Evolutionary conservation across 2,113 vertebrate species (phyloP), one percentile per base, ranked within the genome.

Genomic region (Datnioides undecimradiatus): DNA sequence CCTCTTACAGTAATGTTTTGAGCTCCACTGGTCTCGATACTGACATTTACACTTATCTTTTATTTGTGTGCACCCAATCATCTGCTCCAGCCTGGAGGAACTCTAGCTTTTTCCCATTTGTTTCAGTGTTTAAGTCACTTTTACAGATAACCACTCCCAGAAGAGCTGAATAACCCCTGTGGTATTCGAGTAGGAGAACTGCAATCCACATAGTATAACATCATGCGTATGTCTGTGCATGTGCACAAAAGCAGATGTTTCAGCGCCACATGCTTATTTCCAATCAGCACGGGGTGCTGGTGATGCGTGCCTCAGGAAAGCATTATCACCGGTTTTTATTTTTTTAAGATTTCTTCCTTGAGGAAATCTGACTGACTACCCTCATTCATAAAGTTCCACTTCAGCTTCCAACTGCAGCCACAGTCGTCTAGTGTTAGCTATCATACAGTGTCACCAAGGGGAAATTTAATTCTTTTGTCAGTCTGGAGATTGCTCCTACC

Each of bases 191-290:
- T 17, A 14, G 43, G 23, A 45, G n/a, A 38, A 12, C 54, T 40
- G 14, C 10, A 58, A 38, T 17, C 54, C 49, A 21, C 10, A 58
- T 6, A 41, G 27, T 21, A 21, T 19, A 23, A 57, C 25, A 36
- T 43, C 11, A 45, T 2, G 16, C 34, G 33, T 54, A 6, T 55
- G 33, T 31, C 13, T 0, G n/a, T 54, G 36, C 25, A 13, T 29
- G 51, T 3, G 2, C 40, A 21, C 8, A 51, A 38, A 36, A 74
- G 31, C 33, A 49, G 34, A 75, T 45, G 41, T 71, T 51, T 40
- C 21, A 19, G n/a, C 2, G 8, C 36, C 41, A 62, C 73, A 63
- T 66, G 46, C 23, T 48, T 40, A 19, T 65, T 74, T 52, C 59
- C 7, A 41, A 4, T 67, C 57, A 58, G 60, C 60, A 21, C 2